A percentile compares a stretch with the other conserved stretches of the same genome.
Evolutionary conservation across 2,113 vertebrate species (phyloP).

Genomic region (Corythoichthys intestinalis): DNA sequence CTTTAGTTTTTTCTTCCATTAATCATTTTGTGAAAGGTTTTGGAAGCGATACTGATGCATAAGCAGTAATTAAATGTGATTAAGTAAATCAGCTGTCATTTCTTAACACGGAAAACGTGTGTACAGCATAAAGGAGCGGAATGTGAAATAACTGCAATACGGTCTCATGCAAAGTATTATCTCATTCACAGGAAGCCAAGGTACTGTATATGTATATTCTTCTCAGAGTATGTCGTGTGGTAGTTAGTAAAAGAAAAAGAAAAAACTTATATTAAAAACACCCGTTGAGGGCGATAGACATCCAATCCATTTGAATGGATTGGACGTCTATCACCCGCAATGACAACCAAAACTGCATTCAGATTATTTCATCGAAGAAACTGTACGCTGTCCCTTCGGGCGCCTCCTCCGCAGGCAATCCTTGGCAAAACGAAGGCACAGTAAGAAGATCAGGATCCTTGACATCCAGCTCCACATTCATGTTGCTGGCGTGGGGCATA

Average conservation of each 20-base stretch:
- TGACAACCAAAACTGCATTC: slow-evolving; percentile 14
- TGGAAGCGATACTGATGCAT: slow-evolving; percentile 46
- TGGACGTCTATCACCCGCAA: no score
- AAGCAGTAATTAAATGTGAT: slow-evolving; percentile 57
- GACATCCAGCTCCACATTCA: slow-evolving; percentile 48
- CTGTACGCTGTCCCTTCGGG: slow-evolving; percentile 58
- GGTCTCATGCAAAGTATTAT: slow-evolving; percentile 30
- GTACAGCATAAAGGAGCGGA: slow-evolving; percentile 30
- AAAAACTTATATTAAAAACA: no score
- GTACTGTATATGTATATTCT: no score
- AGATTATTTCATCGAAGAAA: slow-evolving; percentile 60
- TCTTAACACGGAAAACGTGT: slow-evolving; percentile 35
- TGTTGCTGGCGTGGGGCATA: slow-evolving; percentile 19
- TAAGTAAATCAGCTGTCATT: slow-evolving; percentile 38
- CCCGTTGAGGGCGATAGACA: no score
- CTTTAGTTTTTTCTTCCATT: slow-evolving; percentile 62
- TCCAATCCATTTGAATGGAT: no score
- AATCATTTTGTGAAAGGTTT: slow-evolving; percentile 53
- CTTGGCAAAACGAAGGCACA: slow-evolving; percentile 52
- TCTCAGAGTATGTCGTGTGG: no score
- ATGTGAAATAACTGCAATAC: slow-evolving; percentile 37
- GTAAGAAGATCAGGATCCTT: slow-evolving; percentile 57
- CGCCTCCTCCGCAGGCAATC: slow-evolving; percentile 50
- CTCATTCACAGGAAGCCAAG: no score
- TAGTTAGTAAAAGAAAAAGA: no score